Base-by-base conservation (phyloP, 2,888 invertebrate species). In the Mystacides longicornis region DNA sequence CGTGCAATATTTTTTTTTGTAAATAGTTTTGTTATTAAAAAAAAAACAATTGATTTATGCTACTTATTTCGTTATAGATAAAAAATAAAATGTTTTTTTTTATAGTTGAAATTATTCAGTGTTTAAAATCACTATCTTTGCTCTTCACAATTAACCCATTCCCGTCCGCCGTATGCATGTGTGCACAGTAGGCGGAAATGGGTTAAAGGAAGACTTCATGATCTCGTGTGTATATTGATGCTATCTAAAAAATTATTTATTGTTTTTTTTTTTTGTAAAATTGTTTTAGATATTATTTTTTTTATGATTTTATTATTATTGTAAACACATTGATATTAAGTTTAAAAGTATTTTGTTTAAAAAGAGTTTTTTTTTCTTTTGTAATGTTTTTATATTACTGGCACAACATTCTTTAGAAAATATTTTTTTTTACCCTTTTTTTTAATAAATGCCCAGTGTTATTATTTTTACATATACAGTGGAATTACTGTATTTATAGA, bases 401-500 rank as follows among this genome's bases (percentile, higher is more conserved):
- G 37, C 37, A 37, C 37, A 37, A 37, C 37, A 37, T 37, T 37
- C 16, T 37, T 37, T 37, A 7, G 14, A 37, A 37, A 37, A 3
- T 7, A 14, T 7, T 7, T n/a, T n/a, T n/a, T n/a, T n/a, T n/a
- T n/a, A n/a, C 4, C 18, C 4, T 11, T 7, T 43, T 14, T 43
- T n/a, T 43, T 27, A 27, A 7, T 7, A 27, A 27, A 11, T 7
- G 27, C 27, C 11, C 5, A 27, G 11, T 27, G 27, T 27, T 7
- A 7, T 14, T 18, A 43, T 43, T 43, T 18, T 11, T 43, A 16
- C 16, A 11, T 43, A 14, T 7, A 16, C 7, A 5, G 4, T 16
- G 5, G 5, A 11, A 14, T 43, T 43, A 18, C 7, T 43, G 43
- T 49, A 42, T 54, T 58, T 51, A 53, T 52, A 22, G 50, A 46